Evolutionary conservation across 2,113 vertebrate species (phyloP).

Genomic region (Osmerus eperlanus): DNA sequence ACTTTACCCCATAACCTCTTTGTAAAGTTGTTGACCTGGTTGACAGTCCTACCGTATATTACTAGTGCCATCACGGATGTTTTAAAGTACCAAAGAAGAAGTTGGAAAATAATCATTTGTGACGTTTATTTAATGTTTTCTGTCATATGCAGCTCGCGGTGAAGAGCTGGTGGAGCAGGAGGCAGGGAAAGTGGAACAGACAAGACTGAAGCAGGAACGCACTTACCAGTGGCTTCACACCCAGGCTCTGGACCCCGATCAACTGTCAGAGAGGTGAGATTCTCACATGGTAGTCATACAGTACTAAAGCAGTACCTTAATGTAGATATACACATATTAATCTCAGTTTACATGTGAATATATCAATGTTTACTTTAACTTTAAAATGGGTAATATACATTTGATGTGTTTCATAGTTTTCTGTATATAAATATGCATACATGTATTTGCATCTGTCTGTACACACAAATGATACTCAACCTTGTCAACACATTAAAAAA

Average conservation of each 20-base stretch:
- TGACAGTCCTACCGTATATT: background rate
- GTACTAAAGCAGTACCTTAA: background rate
- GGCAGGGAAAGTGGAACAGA: conserved; percentile 47
- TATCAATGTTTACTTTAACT: too few species aligned
- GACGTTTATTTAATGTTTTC: conserved; percentile 52
- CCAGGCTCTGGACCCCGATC: conserved; percentile 63
- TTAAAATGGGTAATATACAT: too few species aligned
- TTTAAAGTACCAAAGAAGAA: background rate
- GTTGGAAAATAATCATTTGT: conserved; percentile 10
- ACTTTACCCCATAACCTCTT: background rate
- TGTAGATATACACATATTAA: background rate
- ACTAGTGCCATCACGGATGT: conserved; percentile 3
- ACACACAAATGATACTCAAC: too few species aligned
- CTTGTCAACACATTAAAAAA: too few species aligned
- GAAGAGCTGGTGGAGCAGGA: conserved; percentile 29
- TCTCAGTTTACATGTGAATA: too few species aligned
- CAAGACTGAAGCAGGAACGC: conserved; percentile 61
- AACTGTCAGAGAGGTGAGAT: conserved; percentile 74
- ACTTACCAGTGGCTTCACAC: conserved; percentile 73
- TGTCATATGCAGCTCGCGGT: conserved; percentile 61
- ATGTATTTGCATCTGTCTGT: too few species aligned
- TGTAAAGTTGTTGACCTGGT: conserved; percentile 6
- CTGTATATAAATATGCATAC: too few species aligned
- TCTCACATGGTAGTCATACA: conserved; percentile 24
- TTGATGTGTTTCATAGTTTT: too few species aligned